A percentile compares a stretch with the other conserved stretches of the same genome.
Conservation (phyloP, 2,888 invertebrate species). For the Lacanobia oleracea region DNA sequence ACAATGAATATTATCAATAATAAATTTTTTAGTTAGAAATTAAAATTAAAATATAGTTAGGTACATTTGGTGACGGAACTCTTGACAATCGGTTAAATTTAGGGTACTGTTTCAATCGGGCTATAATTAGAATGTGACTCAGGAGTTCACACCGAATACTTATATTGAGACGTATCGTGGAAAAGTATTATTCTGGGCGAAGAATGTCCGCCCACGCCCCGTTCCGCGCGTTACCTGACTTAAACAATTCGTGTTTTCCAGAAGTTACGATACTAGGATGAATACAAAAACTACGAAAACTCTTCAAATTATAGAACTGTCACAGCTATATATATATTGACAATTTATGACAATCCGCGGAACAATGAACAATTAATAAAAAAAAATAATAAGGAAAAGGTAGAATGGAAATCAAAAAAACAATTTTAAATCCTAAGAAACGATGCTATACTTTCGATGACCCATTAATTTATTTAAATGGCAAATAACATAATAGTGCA, state of each 20-base stretch:
- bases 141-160: slow-evolving; percentile 80
- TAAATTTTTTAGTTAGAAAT: not conserved
- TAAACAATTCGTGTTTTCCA: slow-evolving; percentile 63
- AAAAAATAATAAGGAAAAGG: not conserved
- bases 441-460: slow-evolving; percentile 6
- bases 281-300: not conserved
- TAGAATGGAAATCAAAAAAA: not conserved
- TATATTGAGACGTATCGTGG: slow-evolving; percentile 80
- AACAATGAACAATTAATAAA: not conserved
- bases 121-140: slow-evolving; percentile 87
- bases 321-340: not conserved
- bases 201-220: slow-evolving; percentile 82
- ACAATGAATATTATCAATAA: not conserved
- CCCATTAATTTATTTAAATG: not conserved
- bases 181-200: slow-evolving; percentile 84
- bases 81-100: slow-evolving; percentile 72
- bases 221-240: slow-evolving; percentile 64
- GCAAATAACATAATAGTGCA: not conserved
- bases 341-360: not conserved
- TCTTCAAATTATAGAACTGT: not conserved
- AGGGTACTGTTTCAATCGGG: slow-evolving; percentile 81
- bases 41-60: not conserved
- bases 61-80: slow-evolving; percentile 12
- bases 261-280: slow-evolving; percentile 46
- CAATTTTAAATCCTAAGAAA: not conserved